Conservation (phyloP, 2,888 invertebrate species). For the Trissolcus brochymenae region DNA sequence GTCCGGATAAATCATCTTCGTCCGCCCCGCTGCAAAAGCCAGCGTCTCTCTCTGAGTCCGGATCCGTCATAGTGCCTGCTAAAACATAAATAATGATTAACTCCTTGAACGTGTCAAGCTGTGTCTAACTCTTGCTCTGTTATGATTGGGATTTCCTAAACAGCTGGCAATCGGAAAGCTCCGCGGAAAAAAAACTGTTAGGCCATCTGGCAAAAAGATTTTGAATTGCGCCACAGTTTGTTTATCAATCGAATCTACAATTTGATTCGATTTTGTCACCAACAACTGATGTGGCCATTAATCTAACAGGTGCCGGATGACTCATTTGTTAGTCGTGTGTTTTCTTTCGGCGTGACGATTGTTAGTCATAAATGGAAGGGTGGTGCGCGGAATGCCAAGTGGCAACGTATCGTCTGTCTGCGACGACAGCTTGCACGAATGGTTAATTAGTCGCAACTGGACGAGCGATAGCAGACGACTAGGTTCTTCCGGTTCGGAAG, state of each 20-base stretch:
- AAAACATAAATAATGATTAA: conserved; percentile 68
- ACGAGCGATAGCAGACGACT: conserved; percentile 22
- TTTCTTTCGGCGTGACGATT: conserved; percentile 7
- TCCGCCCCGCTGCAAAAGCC: conserved; percentile 87
- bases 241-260: too few species aligned
- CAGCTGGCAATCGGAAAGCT: conserved; percentile 31
- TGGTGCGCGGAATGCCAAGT: conserved; percentile 16
- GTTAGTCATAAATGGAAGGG: conserved; percentile 35
- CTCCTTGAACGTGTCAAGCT: not conserved
- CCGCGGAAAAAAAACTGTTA: too few species aligned
- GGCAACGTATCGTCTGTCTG: conserved; percentile 45
- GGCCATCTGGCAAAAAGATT: too few species aligned
- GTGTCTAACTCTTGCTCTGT: not conserved
- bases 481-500: conserved; percentile 44
- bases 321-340: conserved; percentile 3
- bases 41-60: conserved; percentile 80
- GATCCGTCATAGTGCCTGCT: conserved; percentile 77
- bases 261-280: not conserved
- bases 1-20: conserved; percentile 78
- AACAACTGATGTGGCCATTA: conserved; percentile 1
- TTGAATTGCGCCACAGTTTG: too few species aligned
- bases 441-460: conserved; percentile 51
- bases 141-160: conserved; percentile 14
- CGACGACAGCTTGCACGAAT: conserved; percentile 55
- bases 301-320: conserved; percentile 8